Evolutionary conservation across 2,113 vertebrate species (phyloP), one percentile per base, ranked within the genome.

Genomic region (Coptodon bakossiorum): DNA sequence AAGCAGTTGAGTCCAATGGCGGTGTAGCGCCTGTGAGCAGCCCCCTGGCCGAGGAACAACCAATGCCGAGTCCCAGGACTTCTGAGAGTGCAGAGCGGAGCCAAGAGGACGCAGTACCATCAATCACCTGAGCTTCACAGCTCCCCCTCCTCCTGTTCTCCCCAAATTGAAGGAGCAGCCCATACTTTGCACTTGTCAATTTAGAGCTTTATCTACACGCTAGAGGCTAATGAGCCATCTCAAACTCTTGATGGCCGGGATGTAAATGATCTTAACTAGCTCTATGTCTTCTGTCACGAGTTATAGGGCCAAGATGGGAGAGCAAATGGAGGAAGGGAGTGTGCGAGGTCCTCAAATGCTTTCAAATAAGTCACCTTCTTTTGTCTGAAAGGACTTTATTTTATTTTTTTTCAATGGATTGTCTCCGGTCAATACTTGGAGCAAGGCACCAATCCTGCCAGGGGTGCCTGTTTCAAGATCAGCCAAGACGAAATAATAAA

Each of bases 131-230:
- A 54, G 48, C 84, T 52, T 27, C 79, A 31, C 22, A 80, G 16
- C 87, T 61, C 79, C 91, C 81, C 84, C 90, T 81, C 83, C 88
- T 82, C 48, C 76, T 36, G 12, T 54, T 88, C 85, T 22, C 82
- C 48, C 31, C 57, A 88, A 92, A 91, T 54, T 93, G 73, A 95
- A 95, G 92, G 68, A 87, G 82, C 89, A 78, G 89, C 87, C 81
- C 82, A 36, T 80, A 91, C 83, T 88, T 81, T 91, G 96, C 96
- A 94, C 96, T 95, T 97, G 96, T 97, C 97, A 97, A 94, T 92
- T 96, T 95, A 94, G 89, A 89, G 91, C 91, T 87, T 91, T 92
- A 92, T 91, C 91, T 94, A 93, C 90, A 92, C 12, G 43, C 90
- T 63, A 50, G 85, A 88, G 73, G 88, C 86, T 93, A 94, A 93